Evolutionary conservation across 2,888 invertebrate genomes (phyloP).

Genomic region (Leptinotarsa haldemani): DNA sequence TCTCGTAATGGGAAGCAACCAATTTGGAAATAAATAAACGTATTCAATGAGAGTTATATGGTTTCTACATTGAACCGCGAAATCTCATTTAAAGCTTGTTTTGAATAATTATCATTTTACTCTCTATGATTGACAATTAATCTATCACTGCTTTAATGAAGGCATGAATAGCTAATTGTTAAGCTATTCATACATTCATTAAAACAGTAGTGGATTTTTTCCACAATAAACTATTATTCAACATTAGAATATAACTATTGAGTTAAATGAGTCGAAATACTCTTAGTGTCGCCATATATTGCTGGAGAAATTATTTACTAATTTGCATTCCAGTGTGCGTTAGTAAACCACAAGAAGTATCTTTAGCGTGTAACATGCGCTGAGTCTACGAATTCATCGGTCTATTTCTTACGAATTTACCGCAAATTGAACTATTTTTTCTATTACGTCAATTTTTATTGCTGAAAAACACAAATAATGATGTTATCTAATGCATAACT

Average conservation of each 20-base stretch:
- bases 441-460: slow-evolving; percentile 22
- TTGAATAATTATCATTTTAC: not conserved
- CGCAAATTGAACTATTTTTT: slow-evolving; percentile 22
- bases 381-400: slow-evolving; percentile 13
- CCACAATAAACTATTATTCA: too few species aligned
- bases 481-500: slow-evolving; percentile 18
- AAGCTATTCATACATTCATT: too few species aligned
- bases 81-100: too few species aligned
- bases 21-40: too few species aligned
- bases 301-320: not conserved
- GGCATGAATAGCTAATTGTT: too few species aligned
- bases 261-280: not conserved
- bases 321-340: not conserved
- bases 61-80: too few species aligned
- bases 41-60: too few species aligned
- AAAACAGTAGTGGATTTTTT: too few species aligned
- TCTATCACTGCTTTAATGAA: too few species aligned
- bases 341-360: slow-evolving; percentile 15
- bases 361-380: not conserved
- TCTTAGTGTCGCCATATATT: not conserved
- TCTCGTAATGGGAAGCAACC: too few species aligned
- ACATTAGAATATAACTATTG: not conserved
- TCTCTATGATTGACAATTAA: too few species aligned
- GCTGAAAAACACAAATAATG: slow-evolving; percentile 10
- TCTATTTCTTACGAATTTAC: slow-evolving; percentile 26